Percentiles rank a stretch among this genome's conserved stretches.
Conservation (phyloP, 2,888 invertebrate species). For the Keiferia lycopersicella region DNA sequence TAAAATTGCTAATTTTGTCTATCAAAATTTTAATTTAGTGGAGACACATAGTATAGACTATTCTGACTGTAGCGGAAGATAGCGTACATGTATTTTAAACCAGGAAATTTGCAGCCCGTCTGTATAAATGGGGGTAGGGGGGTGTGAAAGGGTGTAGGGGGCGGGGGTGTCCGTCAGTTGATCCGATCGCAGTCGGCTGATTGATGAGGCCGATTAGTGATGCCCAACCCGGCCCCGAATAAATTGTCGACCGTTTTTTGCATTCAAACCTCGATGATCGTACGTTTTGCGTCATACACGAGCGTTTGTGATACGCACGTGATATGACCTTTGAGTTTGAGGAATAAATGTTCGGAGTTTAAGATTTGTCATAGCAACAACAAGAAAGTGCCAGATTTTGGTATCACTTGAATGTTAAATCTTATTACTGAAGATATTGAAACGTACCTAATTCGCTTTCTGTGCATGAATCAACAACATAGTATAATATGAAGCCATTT, state of each 20-base stretch:
- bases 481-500: too few relatives aligned
- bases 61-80: too few relatives aligned
- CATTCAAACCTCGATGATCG: slow-evolving; percentile 60
- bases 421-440: too few relatives aligned
- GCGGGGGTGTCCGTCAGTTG: slow-evolving; percentile 64
- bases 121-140: slow-evolving; percentile 5
- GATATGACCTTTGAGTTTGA: slow-evolving; percentile 8
- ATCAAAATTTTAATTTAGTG: too few relatives aligned
- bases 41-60: too few relatives aligned
- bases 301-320: slow-evolving; percentile 38
- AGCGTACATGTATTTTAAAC: too few relatives aligned
- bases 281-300: slow-evolving; percentile 46
- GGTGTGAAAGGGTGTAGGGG: slow-evolving; percentile 6
- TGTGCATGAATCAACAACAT: too few relatives aligned
- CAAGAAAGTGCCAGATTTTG: too few relatives aligned
- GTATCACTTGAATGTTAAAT: too few relatives aligned
- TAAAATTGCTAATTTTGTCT: too few relatives aligned
- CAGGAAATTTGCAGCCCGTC: not conserved
- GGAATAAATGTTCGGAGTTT: not conserved
- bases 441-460: too few relatives aligned
- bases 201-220: slow-evolving; percentile 81
- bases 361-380: not conserved
- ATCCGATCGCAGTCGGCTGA: slow-evolving; percentile 74
- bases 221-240: slow-evolving; percentile 75
- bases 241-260: slow-evolving; percentile 77